Evolutionary conservation across 2,888 invertebrate genomes (phyloP), one percentile per base, ranked within the genome.

Genomic region (Hirudinaria manillensis): DNA sequence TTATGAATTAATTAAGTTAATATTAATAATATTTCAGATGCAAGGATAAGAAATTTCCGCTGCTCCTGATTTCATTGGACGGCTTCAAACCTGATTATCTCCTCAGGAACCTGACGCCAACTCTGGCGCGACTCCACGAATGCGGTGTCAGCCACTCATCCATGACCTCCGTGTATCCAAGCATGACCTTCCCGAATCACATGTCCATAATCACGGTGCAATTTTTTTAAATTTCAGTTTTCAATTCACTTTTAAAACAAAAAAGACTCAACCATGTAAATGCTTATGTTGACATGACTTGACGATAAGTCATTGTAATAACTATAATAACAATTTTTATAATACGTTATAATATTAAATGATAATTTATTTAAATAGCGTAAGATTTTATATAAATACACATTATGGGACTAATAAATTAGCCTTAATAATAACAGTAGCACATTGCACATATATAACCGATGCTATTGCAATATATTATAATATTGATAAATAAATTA

Each of bases 141-240:
- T 81, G 82, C 76, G 83, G 83, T 0, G 80, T 80, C 4, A 79
- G 78, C 29, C 76, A 82, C 0, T 80, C 80, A 0, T 81, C 80
- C 77, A 80, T 83, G 81, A 79, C 81, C 72, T 79, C 83, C 32
- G 80, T 81, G 45, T 83, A 81, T 77, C 83, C 83, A 7, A 80
- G 82, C 19, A 77, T 81, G 56, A 83, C 83, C 27, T 82, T 83
- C 78, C 83, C 83, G 16, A 83, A 83, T 77, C 83, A 83, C 77
- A 82, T 83, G 78, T 79, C 82, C 38, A 81, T 83, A 21, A 81
- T 80, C 36, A 83, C 83, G 21, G 80, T 80, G n/a, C n/a, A n/a
- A n/a, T n/a, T n/a, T n/a, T 68, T 68, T 68, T 36, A 13, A 34
- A 34, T 10, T 36, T 29, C 21, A 13, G 4, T 29, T 29, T 36